These are phyloP conservation scores for Netelia melanura DNA, from an alignment of 2,888 invertebrate genomes.

Conservation along the genomic window DNA sequence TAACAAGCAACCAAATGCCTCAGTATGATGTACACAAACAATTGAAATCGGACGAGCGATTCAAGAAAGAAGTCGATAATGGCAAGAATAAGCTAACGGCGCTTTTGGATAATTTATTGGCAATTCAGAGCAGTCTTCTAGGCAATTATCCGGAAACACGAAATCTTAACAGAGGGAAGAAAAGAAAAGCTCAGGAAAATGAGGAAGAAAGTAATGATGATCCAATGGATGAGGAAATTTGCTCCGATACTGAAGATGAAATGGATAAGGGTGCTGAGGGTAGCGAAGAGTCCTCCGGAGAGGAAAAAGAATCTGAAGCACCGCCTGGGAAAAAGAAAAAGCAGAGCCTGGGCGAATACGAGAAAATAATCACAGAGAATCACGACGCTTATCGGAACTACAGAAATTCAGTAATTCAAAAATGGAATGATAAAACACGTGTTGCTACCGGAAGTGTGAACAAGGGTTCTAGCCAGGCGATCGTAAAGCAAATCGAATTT, in stretches of 20 bases:
- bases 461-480: slow-evolving; percentile 87
- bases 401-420: slow-evolving; percentile 93
- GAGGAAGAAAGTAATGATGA: slow-evolving; percentile 82
- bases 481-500: slow-evolving; percentile 94
- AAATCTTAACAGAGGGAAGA: slow-evolving; percentile 80
- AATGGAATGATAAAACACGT: slow-evolving; percentile 98
- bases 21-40: slow-evolving; percentile 86
- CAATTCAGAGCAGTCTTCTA: slow-evolving; percentile 87
- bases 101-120: slow-evolving; percentile 88
- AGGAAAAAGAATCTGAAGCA: slow-evolving; percentile 87
- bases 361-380: slow-evolving; percentile 86
- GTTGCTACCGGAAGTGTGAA: slow-evolving; percentile 89
- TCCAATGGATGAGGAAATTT: slow-evolving; percentile 87
- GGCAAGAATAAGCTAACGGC: slow-evolving; percentile 86
- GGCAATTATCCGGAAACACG: slow-evolving; percentile 90
- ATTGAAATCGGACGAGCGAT: slow-evolving; percentile 86
- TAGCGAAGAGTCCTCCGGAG: slow-evolving; percentile 67
- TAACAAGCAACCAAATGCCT: slow-evolving; percentile 92
- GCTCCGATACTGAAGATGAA: slow-evolving; percentile 87
- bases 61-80: slow-evolving; percentile 85
- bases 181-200: slow-evolving; percentile 73
- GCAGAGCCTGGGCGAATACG: slow-evolving; percentile 88
- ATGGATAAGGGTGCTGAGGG: slow-evolving; percentile 78
- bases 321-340: slow-evolving; percentile 86
- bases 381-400: slow-evolving; percentile 89